A percentile compares a stretch with the other conserved stretches of the same genome.
Conservation (phyloP, 2,888 invertebrate genomes). For the Caenorhabditis imperialis region DNA sequence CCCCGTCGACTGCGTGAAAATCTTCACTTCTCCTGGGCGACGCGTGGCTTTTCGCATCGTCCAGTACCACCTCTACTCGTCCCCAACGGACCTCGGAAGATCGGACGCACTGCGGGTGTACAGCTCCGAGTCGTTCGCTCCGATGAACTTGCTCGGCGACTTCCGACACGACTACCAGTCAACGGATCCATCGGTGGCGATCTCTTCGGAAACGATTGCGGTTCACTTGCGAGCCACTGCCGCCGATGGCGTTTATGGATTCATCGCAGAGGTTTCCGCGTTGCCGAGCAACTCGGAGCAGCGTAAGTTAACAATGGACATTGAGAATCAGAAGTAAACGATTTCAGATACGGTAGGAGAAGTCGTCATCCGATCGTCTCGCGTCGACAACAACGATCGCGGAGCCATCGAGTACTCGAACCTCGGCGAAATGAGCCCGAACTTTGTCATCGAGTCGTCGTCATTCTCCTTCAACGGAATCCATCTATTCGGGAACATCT, state of each 20-base stretch:
- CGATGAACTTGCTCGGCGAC: constrained; percentile 63
- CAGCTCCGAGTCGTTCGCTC: constrained; percentile 65
- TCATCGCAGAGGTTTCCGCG: constrained; percentile 96
- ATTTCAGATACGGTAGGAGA: constrained; percentile 67
- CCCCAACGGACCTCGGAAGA: constrained; percentile 69
- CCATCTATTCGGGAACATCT: constrained; percentile 93
- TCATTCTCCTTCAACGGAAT: constrained; percentile 89
- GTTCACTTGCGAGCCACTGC: constrained; percentile 94
- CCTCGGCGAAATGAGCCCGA: constrained; percentile 65
- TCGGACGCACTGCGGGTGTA: constrained; percentile 72
- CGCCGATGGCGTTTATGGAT: constrained; percentile 93
- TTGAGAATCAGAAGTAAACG: background rate
- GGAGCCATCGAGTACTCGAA: constrained; percentile 73
- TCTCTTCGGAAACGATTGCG: constrained; percentile 82
- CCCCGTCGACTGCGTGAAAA: constrained; percentile 96
- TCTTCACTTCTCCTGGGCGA: constrained; percentile 87
- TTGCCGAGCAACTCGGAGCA: constrained; percentile 82
- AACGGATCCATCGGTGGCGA: constrained; percentile 39
- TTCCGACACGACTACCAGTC: constrained; percentile 43
- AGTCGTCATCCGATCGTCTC: constrained; percentile 65
- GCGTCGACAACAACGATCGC: constrained; percentile 73
- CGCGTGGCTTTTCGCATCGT: constrained; percentile 82
- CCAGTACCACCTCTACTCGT: constrained; percentile 82
- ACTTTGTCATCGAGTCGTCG: constrained; percentile 81
- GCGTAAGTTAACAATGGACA: constrained; percentile 17